A percentile compares a stretch with the other conserved stretches of the same genome.
Conservation (phyloP, 2,113 vertebrate species). For the Aphyosemion australe region DNA sequence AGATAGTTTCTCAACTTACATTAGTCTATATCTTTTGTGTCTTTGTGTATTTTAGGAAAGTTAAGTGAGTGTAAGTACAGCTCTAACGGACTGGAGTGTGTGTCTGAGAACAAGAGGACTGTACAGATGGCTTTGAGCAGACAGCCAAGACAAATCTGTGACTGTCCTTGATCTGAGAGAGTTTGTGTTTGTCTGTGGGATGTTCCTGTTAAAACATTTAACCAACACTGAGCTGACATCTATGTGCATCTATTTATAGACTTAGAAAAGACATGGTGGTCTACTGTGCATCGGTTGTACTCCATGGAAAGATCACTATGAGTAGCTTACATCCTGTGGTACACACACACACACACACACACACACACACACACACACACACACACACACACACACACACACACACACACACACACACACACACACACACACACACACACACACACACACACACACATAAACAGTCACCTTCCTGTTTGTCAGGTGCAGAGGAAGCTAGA, state of each 20-base stretch:
- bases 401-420: no score
- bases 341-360: background rate
- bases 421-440: no score
- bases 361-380: no score
- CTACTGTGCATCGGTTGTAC: constrained; percentile 17
- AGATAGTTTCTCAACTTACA: no score
- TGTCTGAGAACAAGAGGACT: background rate
- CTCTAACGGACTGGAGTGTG: no score
- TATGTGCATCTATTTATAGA: constrained; percentile 48
- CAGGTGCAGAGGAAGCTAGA: constrained; percentile 47
- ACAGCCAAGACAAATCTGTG: constrained; percentile 34
- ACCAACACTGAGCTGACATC: constrained; percentile 11
- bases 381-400: no score
- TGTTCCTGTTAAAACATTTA: background rate
- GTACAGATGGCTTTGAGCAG: constrained; percentile 37
- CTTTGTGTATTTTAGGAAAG: no score
- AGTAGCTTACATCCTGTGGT: constrained; percentile 49
- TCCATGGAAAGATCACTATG: constrained; percentile 56
- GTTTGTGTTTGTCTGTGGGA: background rate
- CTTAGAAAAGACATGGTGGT: constrained; percentile 23
- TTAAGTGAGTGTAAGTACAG: no score
- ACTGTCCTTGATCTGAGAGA: constrained; percentile 14
- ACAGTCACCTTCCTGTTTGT: constrained; percentile 52
- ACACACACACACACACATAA: background rate
- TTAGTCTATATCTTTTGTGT: no score